These are phyloP conservation scores for Trissolcus basalis DNA, from an alignment of 1,140 invertebrate genomes.

Conservation along the genomic window DNA sequence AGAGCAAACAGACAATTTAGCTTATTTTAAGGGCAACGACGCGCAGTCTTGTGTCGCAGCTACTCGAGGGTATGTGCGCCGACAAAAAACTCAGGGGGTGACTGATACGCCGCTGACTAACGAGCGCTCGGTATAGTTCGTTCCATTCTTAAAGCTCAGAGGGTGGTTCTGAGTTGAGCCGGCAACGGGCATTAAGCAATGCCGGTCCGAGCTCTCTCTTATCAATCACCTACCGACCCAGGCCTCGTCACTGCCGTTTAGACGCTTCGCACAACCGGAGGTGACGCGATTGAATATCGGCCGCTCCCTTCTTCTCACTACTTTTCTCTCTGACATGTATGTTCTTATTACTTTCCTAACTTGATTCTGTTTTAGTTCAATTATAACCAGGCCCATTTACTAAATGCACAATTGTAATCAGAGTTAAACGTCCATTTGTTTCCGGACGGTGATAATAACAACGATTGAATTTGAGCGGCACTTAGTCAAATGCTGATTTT, in stretches of 20 bases:
- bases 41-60: constrained; percentile 47
- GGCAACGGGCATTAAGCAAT: constrained; percentile 65
- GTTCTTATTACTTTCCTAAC: too few relatives aligned
- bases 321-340: constrained; percentile 39
- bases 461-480: constrained; percentile 21
- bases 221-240: constrained; percentile 69
- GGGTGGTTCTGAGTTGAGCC: constrained; percentile 63
- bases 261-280: constrained; percentile 67
- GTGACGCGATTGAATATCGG: constrained; percentile 69
- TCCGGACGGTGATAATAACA: constrained; percentile 10
- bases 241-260: constrained; percentile 53
- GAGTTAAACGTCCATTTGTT: constrained; percentile 23
- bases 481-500: constrained; percentile 45
- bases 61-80: constrained; percentile 52
- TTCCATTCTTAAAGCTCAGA: constrained; percentile 70
- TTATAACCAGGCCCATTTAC: neutral
- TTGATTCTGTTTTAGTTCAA: too few relatives aligned
- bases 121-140: constrained; percentile 66
- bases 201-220: constrained; percentile 67
- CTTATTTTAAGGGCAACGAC: constrained; percentile 66
- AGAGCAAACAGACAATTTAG: constrained; percentile 70
- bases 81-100: constrained; percentile 69
- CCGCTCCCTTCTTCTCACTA: constrained; percentile 49
- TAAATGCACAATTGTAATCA: constrained; percentile 16
- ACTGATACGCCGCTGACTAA: constrained; percentile 73